These are phyloP conservation scores for Crossaster papposus DNA, from an alignment of 53 echinoderm and acorn worm species.

Conservation along the genomic window DNA sequence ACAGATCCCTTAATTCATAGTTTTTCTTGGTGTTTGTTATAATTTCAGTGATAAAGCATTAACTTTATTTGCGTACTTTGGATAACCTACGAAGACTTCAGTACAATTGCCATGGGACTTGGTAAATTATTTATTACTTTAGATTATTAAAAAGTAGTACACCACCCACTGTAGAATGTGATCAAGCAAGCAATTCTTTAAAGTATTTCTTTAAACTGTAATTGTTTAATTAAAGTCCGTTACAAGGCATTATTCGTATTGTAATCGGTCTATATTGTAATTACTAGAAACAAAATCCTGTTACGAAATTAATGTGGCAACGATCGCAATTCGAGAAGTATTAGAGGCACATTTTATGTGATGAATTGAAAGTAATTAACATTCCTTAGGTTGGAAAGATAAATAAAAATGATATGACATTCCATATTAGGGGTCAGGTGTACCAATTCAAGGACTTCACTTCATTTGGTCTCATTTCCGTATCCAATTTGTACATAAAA, in stretches of 20 bases:
- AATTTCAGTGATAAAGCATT: not conserved
- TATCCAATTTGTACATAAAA: not conserved
- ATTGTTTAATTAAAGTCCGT: not conserved
- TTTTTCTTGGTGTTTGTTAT: not conserved
- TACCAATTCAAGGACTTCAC: not conserved
- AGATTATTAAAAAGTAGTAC: not conserved
- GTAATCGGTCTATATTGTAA: not conserved
- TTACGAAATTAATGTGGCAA: too few relatives aligned
- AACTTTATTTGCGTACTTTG: not conserved
- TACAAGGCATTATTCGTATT: not conserved
- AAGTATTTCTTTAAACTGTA: not conserved
- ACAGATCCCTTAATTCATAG: not conserved
- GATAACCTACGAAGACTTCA: not conserved
- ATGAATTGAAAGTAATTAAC: too few relatives aligned
- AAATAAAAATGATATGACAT: not conserved
- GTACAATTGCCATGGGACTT: too few relatives aligned
- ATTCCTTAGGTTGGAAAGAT: too few relatives aligned
- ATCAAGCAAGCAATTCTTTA: not conserved
- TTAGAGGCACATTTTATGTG: too few relatives aligned
- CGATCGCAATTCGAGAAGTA: too few relatives aligned
- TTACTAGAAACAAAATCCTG: not conserved
- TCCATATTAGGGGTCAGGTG: not conserved
- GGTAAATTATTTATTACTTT: too few relatives aligned
- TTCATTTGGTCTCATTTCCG: not conserved
- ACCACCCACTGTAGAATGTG: not conserved